These are phyloP conservation scores for Pseudanteris insignis DNA, from an alignment of 2,888 invertebrate species.

Conservation along the genomic window DNA sequence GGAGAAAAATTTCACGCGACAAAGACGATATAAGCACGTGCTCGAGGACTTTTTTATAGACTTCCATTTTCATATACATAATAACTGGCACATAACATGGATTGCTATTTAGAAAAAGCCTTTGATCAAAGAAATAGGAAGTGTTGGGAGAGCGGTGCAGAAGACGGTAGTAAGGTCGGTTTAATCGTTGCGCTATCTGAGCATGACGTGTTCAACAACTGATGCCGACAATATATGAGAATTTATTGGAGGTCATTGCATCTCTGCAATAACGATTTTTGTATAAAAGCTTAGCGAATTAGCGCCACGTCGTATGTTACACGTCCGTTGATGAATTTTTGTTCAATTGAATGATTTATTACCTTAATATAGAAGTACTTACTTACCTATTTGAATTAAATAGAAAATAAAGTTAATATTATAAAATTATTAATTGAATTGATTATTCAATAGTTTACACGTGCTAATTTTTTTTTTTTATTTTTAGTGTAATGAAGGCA, in stretches of 20 bases:
- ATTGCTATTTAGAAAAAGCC: constrained; percentile 34
- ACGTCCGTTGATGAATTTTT: constrained; percentile 18
- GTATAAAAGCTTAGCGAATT: constrained; percentile 14
- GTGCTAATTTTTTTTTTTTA: too few relatives aligned
- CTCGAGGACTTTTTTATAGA: constrained; percentile 30
- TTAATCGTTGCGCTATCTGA: constrained; percentile 42
- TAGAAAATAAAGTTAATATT: too few relatives aligned
- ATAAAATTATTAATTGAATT: too few relatives aligned
- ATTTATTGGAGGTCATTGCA: constrained; percentile 41
- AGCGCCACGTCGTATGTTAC: constrained; percentile 8
- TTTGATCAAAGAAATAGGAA: constrained; percentile 28
- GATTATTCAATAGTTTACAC: too few relatives aligned
- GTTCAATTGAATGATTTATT: constrained; percentile 11
- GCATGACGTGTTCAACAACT: constrained; percentile 37
- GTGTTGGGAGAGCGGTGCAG: constrained; percentile 22
- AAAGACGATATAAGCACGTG: constrained; percentile 29
- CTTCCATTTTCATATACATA: constrained; percentile 27
- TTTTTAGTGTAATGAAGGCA: too few relatives aligned
- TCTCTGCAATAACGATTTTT: constrained; percentile 29
- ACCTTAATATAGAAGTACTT: too few relatives aligned
- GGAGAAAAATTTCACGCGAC: constrained; percentile 27
- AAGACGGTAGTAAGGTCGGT: constrained; percentile 47
- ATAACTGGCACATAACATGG: constrained; percentile 18
- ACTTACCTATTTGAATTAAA: too few relatives aligned
- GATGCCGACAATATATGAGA: constrained; percentile 36